phyloP scores from a whole-genome alignment of 2,888 invertebrate species.

The Meloe dianella region DNA sequence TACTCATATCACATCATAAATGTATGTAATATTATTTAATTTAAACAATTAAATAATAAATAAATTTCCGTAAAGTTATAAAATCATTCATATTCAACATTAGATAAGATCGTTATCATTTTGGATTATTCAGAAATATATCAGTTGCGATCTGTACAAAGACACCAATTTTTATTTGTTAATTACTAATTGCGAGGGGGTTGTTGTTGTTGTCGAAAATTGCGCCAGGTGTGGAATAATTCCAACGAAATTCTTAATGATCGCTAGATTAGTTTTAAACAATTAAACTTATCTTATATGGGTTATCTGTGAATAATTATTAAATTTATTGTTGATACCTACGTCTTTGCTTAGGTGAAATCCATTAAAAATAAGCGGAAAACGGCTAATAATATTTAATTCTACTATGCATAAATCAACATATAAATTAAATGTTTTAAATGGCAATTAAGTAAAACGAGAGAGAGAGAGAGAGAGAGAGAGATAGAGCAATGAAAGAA shows the following conservation, averaged over 20 bases:
- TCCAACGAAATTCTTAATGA: background rate
- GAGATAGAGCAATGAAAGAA: background rate
- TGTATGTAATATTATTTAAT: background rate
- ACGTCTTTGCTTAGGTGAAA: background rate
- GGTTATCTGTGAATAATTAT: background rate
- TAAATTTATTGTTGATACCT: background rate
- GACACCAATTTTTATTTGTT: background rate
- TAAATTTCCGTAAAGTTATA: background rate
- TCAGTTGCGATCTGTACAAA: background rate
- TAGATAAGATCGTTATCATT: background rate
- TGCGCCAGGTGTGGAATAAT: background rate
- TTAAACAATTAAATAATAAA: background rate
- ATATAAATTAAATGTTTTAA: conserved; percentile 50
- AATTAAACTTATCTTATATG: background rate
- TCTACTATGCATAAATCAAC: conserved; percentile 42
- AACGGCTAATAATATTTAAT: conserved; percentile 30
- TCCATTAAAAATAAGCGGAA: conserved; percentile 21
- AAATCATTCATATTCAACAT: background rate
- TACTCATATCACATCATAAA: background rate
- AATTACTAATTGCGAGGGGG: background rate
- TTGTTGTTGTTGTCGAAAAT: background rate
- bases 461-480: conserved; percentile 1
- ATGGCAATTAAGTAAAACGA: conserved; percentile 41
- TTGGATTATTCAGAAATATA: background rate
- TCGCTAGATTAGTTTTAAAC: background rate